phyloP scores from a whole-genome alignment of 37 sponge, comb jelly and placozoan genomes.

The Beroe ovata region DNA sequence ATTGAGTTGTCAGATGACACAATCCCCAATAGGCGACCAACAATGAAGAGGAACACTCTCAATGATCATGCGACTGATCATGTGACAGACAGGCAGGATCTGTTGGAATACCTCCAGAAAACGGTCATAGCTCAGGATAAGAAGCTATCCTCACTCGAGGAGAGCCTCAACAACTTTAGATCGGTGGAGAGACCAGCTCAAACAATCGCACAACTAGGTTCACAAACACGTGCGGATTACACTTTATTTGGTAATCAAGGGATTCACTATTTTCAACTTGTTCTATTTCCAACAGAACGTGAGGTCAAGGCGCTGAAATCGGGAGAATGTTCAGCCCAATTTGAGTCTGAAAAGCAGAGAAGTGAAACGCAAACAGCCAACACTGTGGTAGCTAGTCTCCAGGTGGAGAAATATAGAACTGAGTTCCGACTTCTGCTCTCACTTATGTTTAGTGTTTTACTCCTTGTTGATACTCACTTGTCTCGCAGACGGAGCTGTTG shows the following conservation, averaged over 20 bases:
- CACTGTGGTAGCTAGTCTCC: conserved; percentile 37
- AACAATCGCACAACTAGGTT: not conserved
- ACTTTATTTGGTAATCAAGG: too few relatives aligned
- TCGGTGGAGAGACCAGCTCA: not conserved
- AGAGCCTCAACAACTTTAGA: not conserved
- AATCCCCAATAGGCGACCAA: not conserved
- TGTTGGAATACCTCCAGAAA: conserved; percentile 35
- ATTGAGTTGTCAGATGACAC: too few relatives aligned
- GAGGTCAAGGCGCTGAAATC: not conserved
- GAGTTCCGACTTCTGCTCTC: too few relatives aligned
- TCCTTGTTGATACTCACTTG: too few relatives aligned
- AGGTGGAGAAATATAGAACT: too few relatives aligned
- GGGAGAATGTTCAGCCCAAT: not conserved
- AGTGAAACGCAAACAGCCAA: conserved; percentile 42
- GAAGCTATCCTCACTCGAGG: not conserved
- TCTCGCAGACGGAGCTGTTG: conserved; percentile 18
- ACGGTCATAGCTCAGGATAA: conserved; percentile 42
- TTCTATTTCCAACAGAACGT: too few relatives aligned
- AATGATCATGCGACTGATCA: not conserved
- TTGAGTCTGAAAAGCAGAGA: conserved; percentile 19
- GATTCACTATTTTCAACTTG: too few relatives aligned
- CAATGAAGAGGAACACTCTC: conserved; percentile 37
- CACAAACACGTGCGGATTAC: too few relatives aligned
- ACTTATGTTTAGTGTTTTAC: too few relatives aligned
- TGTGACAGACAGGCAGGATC: not conserved